Conservation (phyloP, 2,888 invertebrate species). For the Gari tellinella region DNA sequence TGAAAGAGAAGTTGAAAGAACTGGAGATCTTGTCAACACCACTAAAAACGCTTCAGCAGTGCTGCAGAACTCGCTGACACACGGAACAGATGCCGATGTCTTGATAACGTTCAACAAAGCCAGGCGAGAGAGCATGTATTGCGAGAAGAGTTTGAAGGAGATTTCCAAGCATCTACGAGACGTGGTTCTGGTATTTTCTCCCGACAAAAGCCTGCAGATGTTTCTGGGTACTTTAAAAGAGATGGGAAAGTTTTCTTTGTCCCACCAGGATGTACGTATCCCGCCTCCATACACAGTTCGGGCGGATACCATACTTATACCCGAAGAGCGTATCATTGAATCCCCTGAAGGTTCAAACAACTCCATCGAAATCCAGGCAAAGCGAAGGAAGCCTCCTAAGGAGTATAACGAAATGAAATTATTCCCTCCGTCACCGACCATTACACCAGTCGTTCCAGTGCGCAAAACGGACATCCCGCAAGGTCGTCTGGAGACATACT, state of each 20-base stretch:
- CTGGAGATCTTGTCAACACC: slow-evolving; percentile 58
- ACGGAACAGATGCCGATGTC: slow-evolving; percentile 62
- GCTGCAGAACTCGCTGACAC: slow-evolving; percentile 60
- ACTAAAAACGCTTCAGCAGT: slow-evolving; percentile 61
- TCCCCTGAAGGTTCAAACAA: slow-evolving; percentile 29
- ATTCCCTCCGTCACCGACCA: slow-evolving; percentile 52
- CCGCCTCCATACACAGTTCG: slow-evolving; percentile 64
- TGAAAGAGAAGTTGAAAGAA: slow-evolving; percentile 56
- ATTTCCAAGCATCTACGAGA: slow-evolving; percentile 55
- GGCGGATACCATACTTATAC: slow-evolving; percentile 61
- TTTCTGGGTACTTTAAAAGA: slow-evolving; percentile 61
- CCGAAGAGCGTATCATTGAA: slow-evolving; percentile 52
- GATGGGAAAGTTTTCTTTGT: slow-evolving; percentile 63
- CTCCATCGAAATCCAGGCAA: slow-evolving; percentile 1
- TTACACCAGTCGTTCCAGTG: slow-evolving; percentile 35
- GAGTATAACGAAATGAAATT: slow-evolving; percentile 24
- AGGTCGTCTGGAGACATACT: slow-evolving; percentile 54
- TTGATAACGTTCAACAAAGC: slow-evolving; percentile 60
- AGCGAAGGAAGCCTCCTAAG: slow-evolving; percentile 3
- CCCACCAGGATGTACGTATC: slow-evolving; percentile 57
- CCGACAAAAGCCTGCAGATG: slow-evolving; percentile 60
- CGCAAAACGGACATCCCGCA: slow-evolving; percentile 38
- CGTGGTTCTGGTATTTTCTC: slow-evolving; percentile 58
- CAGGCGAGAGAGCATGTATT: slow-evolving; percentile 53
- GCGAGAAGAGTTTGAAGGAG: slow-evolving; percentile 62